Conservation (phyloP, 1,140 invertebrate genomes). For the Ptiloglossa arizonensis region DNA sequence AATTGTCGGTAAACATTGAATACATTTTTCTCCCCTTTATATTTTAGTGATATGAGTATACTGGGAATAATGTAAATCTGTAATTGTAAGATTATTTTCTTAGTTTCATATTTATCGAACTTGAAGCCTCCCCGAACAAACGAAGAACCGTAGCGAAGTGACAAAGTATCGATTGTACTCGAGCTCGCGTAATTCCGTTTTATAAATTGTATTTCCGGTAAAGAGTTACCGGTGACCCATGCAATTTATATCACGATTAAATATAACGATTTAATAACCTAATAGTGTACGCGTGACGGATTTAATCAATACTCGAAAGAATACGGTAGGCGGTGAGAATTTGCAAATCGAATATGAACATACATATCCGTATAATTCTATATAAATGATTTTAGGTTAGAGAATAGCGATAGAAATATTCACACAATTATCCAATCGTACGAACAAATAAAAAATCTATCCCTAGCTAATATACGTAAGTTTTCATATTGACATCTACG, state of each 20-base stretch:
- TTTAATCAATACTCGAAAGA: constrained; percentile 11
- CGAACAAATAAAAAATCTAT: no score
- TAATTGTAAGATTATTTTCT: no score
- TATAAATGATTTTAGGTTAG: neutral
- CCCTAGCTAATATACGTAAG: no score
- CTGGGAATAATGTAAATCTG: no score
- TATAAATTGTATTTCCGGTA: constrained; percentile 6
- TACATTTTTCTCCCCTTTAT: no score
- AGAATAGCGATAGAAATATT: no score
- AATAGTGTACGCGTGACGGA: neutral
- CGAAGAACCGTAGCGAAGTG: neutral
- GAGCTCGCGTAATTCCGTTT: constrained; percentile 11
- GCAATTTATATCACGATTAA: neutral
- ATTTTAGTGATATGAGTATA: no score
- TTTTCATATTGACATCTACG: no score
- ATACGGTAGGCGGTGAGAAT: neutral
- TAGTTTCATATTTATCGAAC: no score
- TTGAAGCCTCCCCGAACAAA: no score
- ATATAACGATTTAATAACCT: constrained; percentile 10
- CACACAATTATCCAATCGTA: no score
- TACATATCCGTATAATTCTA: neutral
- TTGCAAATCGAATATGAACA: neutral
- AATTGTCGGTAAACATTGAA: no score
- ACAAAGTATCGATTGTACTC: constrained; percentile 9
- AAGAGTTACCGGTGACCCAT: neutral